Evolutionary conservation across 2,113 vertebrate species (phyloP).

Genomic region (Pollachius pollachius): DNA sequence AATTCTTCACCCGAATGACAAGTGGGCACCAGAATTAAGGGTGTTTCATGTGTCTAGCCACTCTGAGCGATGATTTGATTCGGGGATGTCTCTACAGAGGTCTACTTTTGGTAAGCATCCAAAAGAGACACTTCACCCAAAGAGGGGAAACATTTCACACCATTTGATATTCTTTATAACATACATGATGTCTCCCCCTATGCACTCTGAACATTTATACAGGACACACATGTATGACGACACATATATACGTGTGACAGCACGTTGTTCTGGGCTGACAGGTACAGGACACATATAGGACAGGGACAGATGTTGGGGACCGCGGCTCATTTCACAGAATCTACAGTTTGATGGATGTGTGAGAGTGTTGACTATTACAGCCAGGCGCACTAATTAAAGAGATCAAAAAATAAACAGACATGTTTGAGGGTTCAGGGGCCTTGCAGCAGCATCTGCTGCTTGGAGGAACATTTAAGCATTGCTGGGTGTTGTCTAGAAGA

Average conservation of each 20-base stretch:
- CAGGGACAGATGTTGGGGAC: slow-evolving; percentile 46
- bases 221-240: slow-evolving; percentile 58
- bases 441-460: slow-evolving; percentile 22
- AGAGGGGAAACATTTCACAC: background rate
- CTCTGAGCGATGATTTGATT: slow-evolving; percentile 51
- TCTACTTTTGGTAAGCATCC: slow-evolving; percentile 54
- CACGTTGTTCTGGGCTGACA: slow-evolving; percentile 40
- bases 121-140: slow-evolving; percentile 46
- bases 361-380: background rate
- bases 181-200: slow-evolving; percentile 21
- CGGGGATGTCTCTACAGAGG: slow-evolving; percentile 46
- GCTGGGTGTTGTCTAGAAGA: slow-evolving; percentile 23
- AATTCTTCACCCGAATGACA: slow-evolving; percentile 39
- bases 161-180: slow-evolving; percentile 5
- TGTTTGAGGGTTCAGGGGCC: slow-evolving; percentile 30
- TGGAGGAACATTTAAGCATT: slow-evolving; percentile 29
- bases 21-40: slow-evolving; percentile 47
- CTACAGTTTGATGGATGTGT: slow-evolving; percentile 20
- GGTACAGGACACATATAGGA: slow-evolving; percentile 47
- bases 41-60: slow-evolving; percentile 47
- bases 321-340: slow-evolving; percentile 26
- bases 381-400: background rate
- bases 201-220: slow-evolving; percentile 38
- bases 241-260: slow-evolving; percentile 48
- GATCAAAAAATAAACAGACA: background rate